phyloP scores from a whole-genome alignment of 2,113 vertebrate species.

The Rhinichthys klamathensis region DNA sequence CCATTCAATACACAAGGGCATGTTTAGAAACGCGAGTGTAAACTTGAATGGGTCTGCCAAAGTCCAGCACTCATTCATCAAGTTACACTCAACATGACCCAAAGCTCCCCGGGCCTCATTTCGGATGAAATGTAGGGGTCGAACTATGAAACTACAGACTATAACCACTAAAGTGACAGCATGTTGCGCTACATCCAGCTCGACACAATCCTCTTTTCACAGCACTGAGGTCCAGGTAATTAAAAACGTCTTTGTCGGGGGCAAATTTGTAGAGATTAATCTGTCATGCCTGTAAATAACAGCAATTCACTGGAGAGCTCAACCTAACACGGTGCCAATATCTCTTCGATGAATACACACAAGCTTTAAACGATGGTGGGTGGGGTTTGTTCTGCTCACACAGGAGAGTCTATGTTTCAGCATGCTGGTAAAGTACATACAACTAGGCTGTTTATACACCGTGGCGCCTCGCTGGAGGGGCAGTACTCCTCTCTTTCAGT shows the following conservation, averaged over 20 bases:
- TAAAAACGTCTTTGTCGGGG: slow-evolving; percentile 25
- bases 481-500: slow-evolving; percentile 28
- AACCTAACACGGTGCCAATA: not conserved
- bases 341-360: slow-evolving; percentile 12
- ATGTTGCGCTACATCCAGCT: not conserved
- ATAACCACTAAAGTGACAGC: not conserved
- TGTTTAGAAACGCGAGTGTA: slow-evolving; percentile 12
- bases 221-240: not conserved
- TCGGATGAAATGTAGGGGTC: slow-evolving; percentile 28
- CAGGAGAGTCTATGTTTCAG: slow-evolving; percentile 30
- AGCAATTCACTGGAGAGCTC: slow-evolving; percentile 1
- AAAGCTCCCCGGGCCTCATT: slow-evolving; percentile 16
- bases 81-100: slow-evolving; percentile 37
- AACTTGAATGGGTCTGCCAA: slow-evolving; percentile 33
- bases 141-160: slow-evolving; percentile 21
- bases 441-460: slow-evolving; percentile 56
- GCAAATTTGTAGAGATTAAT: slow-evolving; percentile 9
- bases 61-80: slow-evolving; percentile 23
- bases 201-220: slow-evolving; percentile 2
- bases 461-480: slow-evolving; percentile 50
- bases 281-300: not conserved
- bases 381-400: slow-evolving; percentile 31
- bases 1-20: slow-evolving; percentile 15
- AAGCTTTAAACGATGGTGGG: slow-evolving; percentile 44
- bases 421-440: slow-evolving; percentile 28